Conservation (phyloP, 1,140 invertebrate genomes). For the Ceratosolen solmsi region DNA sequence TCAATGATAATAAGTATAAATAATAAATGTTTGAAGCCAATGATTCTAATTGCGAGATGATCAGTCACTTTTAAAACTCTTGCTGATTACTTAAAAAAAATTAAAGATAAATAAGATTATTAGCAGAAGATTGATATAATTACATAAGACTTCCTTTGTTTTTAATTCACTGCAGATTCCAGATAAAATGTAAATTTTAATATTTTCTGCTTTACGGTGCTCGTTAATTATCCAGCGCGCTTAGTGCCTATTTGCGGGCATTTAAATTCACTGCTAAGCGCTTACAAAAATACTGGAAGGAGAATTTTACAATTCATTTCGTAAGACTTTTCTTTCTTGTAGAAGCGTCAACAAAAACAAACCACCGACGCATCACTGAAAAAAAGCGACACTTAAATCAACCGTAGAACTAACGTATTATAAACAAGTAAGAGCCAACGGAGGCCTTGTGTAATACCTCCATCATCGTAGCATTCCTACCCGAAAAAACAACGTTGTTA, state of each 20-base stretch:
- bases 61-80: background rate
- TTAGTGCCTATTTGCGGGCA: background rate
- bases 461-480: background rate
- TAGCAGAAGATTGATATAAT: background rate
- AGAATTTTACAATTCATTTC: background rate
- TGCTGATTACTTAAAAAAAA: background rate
- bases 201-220: background rate
- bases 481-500: slow-evolving; percentile 11
- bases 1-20: slow-evolving; percentile 20
- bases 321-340: background rate
- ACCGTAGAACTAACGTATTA: slow-evolving; percentile 1
- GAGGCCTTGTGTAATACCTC: background rate
- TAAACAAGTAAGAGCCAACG: background rate
- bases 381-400: background rate
- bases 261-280: background rate
- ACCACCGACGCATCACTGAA: background rate
- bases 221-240: background rate
- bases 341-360: slow-evolving; percentile 11
- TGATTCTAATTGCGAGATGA: background rate
- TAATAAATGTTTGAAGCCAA: background rate
- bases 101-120: slow-evolving; percentile 9
- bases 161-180: background rate
- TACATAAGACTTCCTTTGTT: background rate
- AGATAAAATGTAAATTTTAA: background rate
- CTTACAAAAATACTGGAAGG: background rate